Base-by-base conservation (phyloP, 2,797 vertebrate genomes). In the Morus bassanus region DNA sequence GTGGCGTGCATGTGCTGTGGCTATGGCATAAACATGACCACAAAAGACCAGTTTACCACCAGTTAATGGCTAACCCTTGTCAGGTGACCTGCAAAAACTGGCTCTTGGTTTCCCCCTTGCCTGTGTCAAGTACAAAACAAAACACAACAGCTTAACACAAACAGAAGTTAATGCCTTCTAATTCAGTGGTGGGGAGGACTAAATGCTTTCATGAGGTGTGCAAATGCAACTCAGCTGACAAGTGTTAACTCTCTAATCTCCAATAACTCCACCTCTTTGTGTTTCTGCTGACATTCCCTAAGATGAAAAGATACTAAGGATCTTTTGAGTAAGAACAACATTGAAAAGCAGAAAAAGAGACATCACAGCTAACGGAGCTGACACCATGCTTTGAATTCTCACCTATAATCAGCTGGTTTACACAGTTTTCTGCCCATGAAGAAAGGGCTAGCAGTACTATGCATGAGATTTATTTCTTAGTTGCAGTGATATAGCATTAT, bases 1-100 rank as follows among this genome's bases (percentile, higher is more conserved):
- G 21, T 1, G 0, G 6, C 2, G 0, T 21, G 13, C 7, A 7
- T 33, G 15, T 50, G 18, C 35, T 80, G 11, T 14, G n/a, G 11
- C 24, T 67, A 2, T 22, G 30, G n/a, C 8, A 1, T 64, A 41
- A 35, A 41, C 10, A 19, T 6, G 25, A 31, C 39, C 28, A 11
- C 18, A 24, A 16, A 59, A 64, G 35, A 41, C 39, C 19, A 23
- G 13, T 72, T 78, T 35, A 30, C 39, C 48, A 76, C 41, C 28
- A 72, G 27, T 31, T 59, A 43, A 73, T 23, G 28, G n/a, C 25
- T 50, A 68, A 25, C 8, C 23, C 18, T 68, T 59, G 53, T 30
- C 61, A 82, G 51, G n/a, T 10, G 31, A 65, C 51, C 27, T 51
- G 33, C 23, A 82, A 61, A 78, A 78, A 33, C 27, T 19, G 27